These are phyloP conservation scores for Gobius niger DNA, from an alignment of 2,113 vertebrate genomes.

Conservation along the genomic window DNA sequence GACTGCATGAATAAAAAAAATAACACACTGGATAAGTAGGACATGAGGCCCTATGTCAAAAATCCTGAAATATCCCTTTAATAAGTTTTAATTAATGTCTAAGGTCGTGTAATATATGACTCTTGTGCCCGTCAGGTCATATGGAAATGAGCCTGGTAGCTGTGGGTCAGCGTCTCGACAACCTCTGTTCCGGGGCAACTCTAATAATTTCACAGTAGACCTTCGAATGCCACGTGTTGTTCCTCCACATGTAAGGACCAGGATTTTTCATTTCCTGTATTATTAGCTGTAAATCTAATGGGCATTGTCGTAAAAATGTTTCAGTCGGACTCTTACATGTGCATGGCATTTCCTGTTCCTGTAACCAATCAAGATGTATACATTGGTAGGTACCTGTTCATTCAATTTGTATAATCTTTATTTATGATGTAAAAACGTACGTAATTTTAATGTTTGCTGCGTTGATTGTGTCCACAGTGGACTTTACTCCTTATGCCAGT, in stretches of 20 bases:
- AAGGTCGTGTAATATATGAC: conserved; percentile 1
- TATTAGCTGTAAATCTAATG: neutral
- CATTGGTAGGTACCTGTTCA: conserved; percentile 84
- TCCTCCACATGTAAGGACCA: conserved; percentile 81
- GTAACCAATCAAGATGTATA: conserved; percentile 80
- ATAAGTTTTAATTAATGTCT: no score
- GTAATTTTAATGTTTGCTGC: neutral
- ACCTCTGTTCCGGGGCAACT: conserved; percentile 74
- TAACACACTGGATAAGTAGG: no score
- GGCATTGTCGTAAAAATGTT: conserved; percentile 43
- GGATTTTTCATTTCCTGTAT: neutral
- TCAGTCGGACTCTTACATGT: conserved; percentile 95
- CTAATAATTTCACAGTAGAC: conserved; percentile 87
- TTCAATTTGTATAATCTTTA: neutral
- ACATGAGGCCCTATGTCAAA: no score
- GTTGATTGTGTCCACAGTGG: conserved; percentile 80
- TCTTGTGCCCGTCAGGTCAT: conserved; percentile 74
- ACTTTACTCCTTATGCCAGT: conserved; percentile 91
- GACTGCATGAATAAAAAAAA: no score
- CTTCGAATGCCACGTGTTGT: conserved; percentile 90
- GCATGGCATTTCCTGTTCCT: conserved; percentile 85
- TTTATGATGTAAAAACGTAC: neutral
- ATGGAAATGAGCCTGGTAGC: conserved; percentile 79
- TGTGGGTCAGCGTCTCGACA: conserved; percentile 78
- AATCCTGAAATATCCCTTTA: no score